Evolutionary conservation across 53 echinoderm and acorn worm species (phyloP).

Genomic region (Mesocentrotus franciscanus): DNA sequence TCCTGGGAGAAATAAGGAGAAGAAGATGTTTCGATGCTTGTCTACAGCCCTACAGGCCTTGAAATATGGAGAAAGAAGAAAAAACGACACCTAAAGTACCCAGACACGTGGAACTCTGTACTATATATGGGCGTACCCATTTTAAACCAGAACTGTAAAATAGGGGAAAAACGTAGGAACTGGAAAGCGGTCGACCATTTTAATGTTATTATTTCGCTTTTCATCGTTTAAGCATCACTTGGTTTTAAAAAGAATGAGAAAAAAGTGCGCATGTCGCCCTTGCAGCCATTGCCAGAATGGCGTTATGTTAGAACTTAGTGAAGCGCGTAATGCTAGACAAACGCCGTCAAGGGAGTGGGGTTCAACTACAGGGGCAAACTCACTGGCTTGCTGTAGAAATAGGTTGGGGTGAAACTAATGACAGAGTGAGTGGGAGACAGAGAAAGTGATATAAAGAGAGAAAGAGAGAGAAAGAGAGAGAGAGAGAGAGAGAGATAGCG

Average conservation of each 20-base stretch:
- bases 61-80: background rate
- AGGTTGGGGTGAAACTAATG: background rate
- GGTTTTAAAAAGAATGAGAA: background rate
- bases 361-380: background rate
- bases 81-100: background rate
- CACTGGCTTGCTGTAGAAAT: background rate
- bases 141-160: background rate
- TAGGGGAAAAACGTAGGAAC: background rate
- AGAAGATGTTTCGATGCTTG: background rate
- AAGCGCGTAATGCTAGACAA: background rate
- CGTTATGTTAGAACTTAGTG: background rate
- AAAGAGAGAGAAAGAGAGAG: background rate
- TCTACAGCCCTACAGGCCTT: constrained; percentile 8
- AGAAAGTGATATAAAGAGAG: background rate
- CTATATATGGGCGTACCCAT: background rate
- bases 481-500: background rate
- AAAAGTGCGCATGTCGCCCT: background rate
- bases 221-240: background rate
- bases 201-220: background rate
- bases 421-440: background rate
- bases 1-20: background rate
- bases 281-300: background rate
- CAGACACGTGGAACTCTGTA: background rate
- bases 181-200: background rate
- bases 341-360: background rate